Base-by-base conservation (phyloP, 2,113 vertebrate genomes). In the Salvelinus namaycush region DNA sequence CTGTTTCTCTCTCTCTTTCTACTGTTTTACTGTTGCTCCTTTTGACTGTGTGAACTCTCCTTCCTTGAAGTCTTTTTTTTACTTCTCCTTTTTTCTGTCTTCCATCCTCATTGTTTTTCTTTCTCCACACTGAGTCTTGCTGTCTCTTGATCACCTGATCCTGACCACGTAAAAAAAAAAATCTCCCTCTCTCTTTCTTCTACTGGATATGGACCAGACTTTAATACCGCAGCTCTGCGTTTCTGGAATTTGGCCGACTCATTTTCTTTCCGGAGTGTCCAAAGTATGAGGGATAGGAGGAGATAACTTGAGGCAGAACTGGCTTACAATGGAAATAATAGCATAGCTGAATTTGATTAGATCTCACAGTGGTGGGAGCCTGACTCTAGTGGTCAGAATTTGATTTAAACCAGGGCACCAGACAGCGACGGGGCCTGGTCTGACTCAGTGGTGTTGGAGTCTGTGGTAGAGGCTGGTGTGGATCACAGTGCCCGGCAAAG, bases 171-270 rank as follows among this genome's bases (percentile, higher is more conserved):
- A 8, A 16, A 20, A 16, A 34, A 34, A 0, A 8, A 34, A 34
- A 34, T 34, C 3, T 34, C 65, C 4, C 27, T 22, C 62, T 65
- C 62, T 65, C 26, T 69, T 16, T 69, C 67, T 20, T 11, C 8
- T 54, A 0, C 13, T 18, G 66, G 71, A 81, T 84, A 77, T 39
- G 78, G 76, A 76, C 16, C 26, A 72, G 26, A 59, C 67, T 60
- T 57, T 68, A 68, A 79, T 5, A 73, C 34, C 76, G 49, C 68
- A 54, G 16, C 51, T 54, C 1, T 54, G 51, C 4, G 51, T 54
- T 54, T 85, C 44, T 82, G 77, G 82, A 81, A 87, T 81, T 81
- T 75, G 72, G 67, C 74, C 5, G 64, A 44, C 75, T 68, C 73
- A 54, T 54, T 80, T 85, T 88, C 85, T 68, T 76, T 72, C 82